Conservation (phyloP, 2,888 invertebrate species). For the Tubulanus polymorphus region DNA sequence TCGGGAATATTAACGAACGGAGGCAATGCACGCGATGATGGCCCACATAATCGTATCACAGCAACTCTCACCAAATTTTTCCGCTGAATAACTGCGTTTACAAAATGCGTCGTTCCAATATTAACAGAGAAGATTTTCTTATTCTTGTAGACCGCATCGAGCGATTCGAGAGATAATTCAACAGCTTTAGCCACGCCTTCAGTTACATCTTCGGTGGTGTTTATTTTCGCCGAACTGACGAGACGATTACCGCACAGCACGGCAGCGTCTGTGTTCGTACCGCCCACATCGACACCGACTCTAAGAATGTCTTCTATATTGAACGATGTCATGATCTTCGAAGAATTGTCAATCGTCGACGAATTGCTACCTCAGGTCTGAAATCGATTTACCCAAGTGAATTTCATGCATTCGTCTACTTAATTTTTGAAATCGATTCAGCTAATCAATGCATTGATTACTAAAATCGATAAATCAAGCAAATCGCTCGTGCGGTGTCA, state of each 20-base stretch:
- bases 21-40: constrained; percentile 32
- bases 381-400: too few relatives aligned
- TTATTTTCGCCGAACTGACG: constrained; percentile 30
- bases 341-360: too few relatives aligned
- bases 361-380: too few relatives aligned
- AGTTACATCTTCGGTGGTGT: constrained; percentile 40
- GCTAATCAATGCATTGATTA: too few relatives aligned
- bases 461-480: too few relatives aligned
- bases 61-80: constrained; percentile 33
- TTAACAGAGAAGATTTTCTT: constrained; percentile 26
- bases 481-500: too few relatives aligned
- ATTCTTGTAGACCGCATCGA: neutral
- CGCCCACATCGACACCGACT: constrained; percentile 47
- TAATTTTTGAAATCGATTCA: too few relatives aligned
- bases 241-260: constrained; percentile 25
- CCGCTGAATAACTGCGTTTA: constrained; percentile 45
- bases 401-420: too few relatives aligned
- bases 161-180: neutral
- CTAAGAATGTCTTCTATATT: constrained; percentile 1
- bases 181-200: constrained; percentile 28
- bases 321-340: too few relatives aligned
- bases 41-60: constrained; percentile 41
- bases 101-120: constrained; percentile 49
- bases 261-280: constrained; percentile 48
- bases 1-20: constrained; percentile 41